These are phyloP conservation scores for Acomys russatus DNA, from an alignment of 2,797 vertebrate genomes.

Conservation along the genomic window DNA sequence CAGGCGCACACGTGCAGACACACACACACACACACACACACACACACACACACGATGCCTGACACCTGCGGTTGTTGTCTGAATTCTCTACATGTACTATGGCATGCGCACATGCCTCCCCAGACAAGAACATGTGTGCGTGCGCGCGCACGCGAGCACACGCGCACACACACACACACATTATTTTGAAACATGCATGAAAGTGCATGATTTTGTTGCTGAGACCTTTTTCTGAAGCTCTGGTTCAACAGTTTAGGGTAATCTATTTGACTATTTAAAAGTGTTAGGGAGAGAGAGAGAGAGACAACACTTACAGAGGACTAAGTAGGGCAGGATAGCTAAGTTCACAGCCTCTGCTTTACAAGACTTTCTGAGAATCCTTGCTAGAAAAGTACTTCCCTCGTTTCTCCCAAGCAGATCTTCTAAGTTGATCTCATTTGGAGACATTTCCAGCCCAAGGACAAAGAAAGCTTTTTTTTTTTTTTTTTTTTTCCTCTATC, in stretches of 20 bases:
- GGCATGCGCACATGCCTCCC: background rate
- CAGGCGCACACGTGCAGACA: rapidly evolving
- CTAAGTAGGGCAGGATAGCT: background rate
- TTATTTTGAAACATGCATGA: background rate
- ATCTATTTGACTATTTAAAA: background rate
- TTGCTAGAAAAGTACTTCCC: background rate
- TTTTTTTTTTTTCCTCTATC: background rate
- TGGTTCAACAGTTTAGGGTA: background rate
- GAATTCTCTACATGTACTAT: background rate
- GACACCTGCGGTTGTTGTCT: background rate
- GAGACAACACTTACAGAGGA: background rate
- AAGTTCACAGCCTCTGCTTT: background rate
- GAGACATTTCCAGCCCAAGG: background rate
- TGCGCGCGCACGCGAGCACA: no score
- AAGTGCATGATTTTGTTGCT: background rate
- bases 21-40: background rate
- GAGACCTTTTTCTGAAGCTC: background rate
- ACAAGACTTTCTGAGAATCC: background rate
- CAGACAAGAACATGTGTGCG: background rate
- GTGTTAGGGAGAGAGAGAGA: background rate
- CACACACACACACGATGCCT: background rate
- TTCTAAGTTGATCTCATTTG: background rate
- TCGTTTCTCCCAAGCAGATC: background rate
- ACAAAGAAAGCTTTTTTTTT: background rate
- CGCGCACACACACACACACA: background rate